Evolutionary conservation across 2,888 invertebrate species (phyloP).

Genomic region (Strigamia maritima): DNA sequence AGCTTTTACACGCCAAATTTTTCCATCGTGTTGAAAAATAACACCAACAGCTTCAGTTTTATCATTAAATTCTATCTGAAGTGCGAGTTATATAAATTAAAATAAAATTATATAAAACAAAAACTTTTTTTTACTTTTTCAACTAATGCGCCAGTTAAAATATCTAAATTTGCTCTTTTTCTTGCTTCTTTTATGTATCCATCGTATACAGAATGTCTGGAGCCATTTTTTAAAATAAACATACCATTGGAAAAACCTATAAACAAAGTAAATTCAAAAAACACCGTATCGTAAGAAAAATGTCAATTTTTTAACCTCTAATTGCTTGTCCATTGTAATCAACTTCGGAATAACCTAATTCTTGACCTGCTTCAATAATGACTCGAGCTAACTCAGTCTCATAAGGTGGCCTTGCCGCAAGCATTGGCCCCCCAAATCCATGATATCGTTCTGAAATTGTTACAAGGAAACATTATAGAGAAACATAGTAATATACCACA

Average conservation of each 20-base stretch:
- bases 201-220: neutral
- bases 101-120: no score
- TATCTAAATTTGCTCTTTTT: neutral
- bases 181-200: neutral
- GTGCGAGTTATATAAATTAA: no score
- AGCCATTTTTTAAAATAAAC: conserved; percentile 7
- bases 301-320: neutral
- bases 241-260: neutral
- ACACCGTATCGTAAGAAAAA: neutral
- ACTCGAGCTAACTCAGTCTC: neutral
- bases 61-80: no score
- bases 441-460: conserved; percentile 1
- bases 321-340: conserved; percentile 15
- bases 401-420: neutral
- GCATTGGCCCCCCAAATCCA: conserved; percentile 29
- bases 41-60: no score
- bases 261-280: neutral
- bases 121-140: neutral
- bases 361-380: neutral
- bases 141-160: neutral
- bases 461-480: neutral
- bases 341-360: conserved; percentile 17
- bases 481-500: neutral
- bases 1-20: no score
- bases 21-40: no score